phyloP scores from a whole-genome alignment of 2,888 invertebrate species.

The Oligia fasciuncula region DNA sequence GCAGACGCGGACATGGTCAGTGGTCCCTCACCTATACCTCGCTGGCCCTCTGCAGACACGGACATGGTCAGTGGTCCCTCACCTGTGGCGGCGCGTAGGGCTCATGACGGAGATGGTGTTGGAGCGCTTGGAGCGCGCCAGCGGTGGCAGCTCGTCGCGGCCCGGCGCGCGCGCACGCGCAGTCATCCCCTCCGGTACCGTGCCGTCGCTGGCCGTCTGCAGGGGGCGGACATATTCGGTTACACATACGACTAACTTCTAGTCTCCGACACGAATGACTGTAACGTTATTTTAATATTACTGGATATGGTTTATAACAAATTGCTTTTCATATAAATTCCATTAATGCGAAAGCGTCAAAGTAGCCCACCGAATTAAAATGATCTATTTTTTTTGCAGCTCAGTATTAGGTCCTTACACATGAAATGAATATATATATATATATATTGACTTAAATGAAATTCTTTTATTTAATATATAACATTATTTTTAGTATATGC shows the following conservation, averaged over 20 bases:
- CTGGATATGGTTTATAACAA: not conserved
- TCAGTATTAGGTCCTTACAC: too few species aligned
- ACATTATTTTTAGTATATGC: too few species aligned
- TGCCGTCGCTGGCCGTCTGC: conserved; percentile 85
- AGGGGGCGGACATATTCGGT: not conserved
- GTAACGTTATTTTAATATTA: not conserved
- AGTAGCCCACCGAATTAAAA: too few species aligned
- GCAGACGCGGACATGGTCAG: too few species aligned
- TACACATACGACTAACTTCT: conserved; percentile 4
- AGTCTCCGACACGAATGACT: not conserved
- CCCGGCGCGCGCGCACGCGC: conserved; percentile 61
- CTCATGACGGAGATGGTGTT: conserved; percentile 97
- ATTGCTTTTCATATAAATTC: not conserved
- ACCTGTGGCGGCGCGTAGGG: conserved; percentile 88
- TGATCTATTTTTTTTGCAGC: too few species aligned
- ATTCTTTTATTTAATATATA: too few species aligned
- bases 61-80: not conserved
- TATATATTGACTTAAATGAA: too few species aligned
- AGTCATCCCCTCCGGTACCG: conserved; percentile 69
- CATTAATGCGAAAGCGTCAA: too few species aligned
- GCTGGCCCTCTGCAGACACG: too few species aligned
- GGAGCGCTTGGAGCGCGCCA: conserved; percentile 90
- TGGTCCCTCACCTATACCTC: too few species aligned
- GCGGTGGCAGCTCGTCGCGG: conserved; percentile 88
- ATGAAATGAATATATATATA: too few species aligned